A percentile compares a stretch with the other conserved stretches of the same genome.
Conservation (phyloP, 1,140 invertebrate species). For the Sycobia sp. region DNA sequence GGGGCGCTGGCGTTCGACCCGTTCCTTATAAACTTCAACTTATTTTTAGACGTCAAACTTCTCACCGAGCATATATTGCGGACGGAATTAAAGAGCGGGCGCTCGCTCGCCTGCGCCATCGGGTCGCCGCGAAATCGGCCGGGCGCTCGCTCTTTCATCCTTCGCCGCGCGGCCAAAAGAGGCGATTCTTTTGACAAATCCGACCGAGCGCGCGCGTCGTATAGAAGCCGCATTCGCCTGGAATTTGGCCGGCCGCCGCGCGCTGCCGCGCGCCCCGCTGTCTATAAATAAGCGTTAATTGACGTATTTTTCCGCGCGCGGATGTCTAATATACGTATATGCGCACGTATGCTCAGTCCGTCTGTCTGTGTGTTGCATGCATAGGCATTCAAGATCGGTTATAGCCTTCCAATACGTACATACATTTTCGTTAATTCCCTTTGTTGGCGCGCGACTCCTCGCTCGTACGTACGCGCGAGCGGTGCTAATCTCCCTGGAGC, state of each 20-base stretch:
- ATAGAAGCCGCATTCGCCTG: background rate
- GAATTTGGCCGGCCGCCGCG: background rate
- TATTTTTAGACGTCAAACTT: too few species aligned
- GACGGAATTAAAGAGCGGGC: too few species aligned
- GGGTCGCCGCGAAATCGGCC: background rate
- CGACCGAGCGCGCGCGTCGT: too few species aligned
- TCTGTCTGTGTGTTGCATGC: too few species aligned
- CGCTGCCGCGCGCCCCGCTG: background rate
- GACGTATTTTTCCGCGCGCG: conserved; percentile 1
- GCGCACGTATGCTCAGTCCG: too few species aligned
- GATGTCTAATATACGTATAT: background rate
- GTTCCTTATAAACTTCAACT: too few species aligned
- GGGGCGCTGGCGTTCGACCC: too few species aligned
- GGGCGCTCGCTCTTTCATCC: background rate
- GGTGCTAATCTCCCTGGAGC: conserved; percentile 3
- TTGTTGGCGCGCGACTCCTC: conserved; percentile 3
- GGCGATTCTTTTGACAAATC: too few species aligned
- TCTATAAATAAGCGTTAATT: conserved; percentile 13
- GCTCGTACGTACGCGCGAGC: background rate
- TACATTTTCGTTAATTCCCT: background rate
- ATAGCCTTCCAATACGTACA: too few species aligned
- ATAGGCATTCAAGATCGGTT: too few species aligned
- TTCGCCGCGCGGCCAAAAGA: background rate
- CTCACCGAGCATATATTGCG: too few species aligned
- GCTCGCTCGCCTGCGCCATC: background rate